Conservation (phyloP, 2,113 vertebrate genomes). For the Corydoras maculifer region DNA sequence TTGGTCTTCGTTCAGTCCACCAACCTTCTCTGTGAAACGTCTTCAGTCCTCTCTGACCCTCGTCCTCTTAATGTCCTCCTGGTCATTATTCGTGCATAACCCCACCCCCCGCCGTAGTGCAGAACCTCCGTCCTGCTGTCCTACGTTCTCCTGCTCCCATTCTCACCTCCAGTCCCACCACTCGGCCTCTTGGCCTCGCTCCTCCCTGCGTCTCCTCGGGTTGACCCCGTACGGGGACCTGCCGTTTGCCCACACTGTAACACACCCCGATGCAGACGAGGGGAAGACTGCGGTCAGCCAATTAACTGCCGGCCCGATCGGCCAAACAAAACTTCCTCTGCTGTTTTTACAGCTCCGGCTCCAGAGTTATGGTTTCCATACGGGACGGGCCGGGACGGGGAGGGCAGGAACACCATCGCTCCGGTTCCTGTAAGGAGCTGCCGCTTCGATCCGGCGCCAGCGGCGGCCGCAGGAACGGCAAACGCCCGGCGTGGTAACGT, state of each 20-base stretch:
- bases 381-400: constrained; percentile 35
- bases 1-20: too few species aligned
- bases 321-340: constrained; percentile 72
- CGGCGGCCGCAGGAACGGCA: constrained; percentile 1
- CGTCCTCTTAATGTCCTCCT: too few species aligned
- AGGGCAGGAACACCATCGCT: constrained; percentile 46
- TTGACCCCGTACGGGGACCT: constrained; percentile 51
- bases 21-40: too few species aligned
- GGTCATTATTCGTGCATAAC: too few species aligned
- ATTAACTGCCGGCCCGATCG: constrained; percentile 57
- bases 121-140: too few species aligned
- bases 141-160: neutral
- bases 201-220: constrained; percentile 36
- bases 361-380: constrained; percentile 65
- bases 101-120: too few species aligned
- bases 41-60: too few species aligned
- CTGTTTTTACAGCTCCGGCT: constrained; percentile 65
- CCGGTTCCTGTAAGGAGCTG: constrained; percentile 18
- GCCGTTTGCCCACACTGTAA: constrained; percentile 52
- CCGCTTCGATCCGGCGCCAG: constrained; percentile 32
- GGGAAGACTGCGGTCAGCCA: constrained; percentile 64
- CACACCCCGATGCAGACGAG: constrained; percentile 53
- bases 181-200: constrained; percentile 13
- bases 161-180: constrained; percentile 7
- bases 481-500: constrained; percentile 2